Base-by-base conservation (phyloP, 2,797 vertebrate genomes). In the Heterohyrax brucei region DNA sequence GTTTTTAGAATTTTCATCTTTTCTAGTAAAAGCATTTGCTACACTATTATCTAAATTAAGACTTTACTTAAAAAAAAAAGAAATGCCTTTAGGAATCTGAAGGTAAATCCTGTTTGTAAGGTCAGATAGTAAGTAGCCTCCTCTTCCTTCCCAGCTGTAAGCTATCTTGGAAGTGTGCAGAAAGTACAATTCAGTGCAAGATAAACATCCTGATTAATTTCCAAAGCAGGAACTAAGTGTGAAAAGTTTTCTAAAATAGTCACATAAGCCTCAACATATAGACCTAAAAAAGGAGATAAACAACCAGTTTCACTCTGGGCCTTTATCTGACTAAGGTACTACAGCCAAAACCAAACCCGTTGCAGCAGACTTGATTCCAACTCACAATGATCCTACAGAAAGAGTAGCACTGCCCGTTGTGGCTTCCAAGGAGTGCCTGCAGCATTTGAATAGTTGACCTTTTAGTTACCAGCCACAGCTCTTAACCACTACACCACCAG, bases 201-300 rank as follows among this genome's bases (percentile, higher is more conserved):
- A 89, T 44, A 96, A 96, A 97, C 64, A 95, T 78, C 91, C 50
- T 78, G 66, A 93, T 91, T 94, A 91, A 95, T 93, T 96, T 93
- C 50, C 44, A 83, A 94, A 93, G 84, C 89, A 95, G 87, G 75
- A 95, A 94, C 73, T 91, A 94, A 78, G 70, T 75, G 13, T 80
- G 87, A 87, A 96, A 95, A 91, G 90, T 62, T 56, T 93, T 92
- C 30, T 30, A 91, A 94, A 97, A 95, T 50, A 97, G 68, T 68
- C 87, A 93, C 22, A 50, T 24, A 95, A 89, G 39, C 92, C 88
- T 96, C 64, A 97, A 93, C 26, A 82, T 80, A 94, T 14, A 95
- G 46, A 77, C 46, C 80, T 87, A 91, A 94, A 95, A 95, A 93
- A 90, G 62, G 85, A 92, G 96, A 94, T 85, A 87, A 94, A 92